phyloP scores from a whole-genome alignment of 2,113 vertebrate genomes.

The Poecilia latipinna region DNA sequence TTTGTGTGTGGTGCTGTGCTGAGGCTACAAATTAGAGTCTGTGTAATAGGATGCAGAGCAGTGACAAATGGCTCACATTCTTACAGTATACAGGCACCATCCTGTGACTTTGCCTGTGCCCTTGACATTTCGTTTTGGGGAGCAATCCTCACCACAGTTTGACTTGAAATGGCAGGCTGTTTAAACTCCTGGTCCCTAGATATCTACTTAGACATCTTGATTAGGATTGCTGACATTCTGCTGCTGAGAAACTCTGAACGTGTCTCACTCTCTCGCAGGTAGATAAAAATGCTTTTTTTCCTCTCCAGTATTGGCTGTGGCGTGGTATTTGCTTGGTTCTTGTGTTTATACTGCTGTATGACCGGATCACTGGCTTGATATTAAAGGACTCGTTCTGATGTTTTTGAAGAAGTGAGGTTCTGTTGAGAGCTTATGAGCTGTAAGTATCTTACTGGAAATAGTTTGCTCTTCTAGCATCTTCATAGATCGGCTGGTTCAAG shows the following conservation, averaged over 20 bases:
- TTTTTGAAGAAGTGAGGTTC: not conserved
- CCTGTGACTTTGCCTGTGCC: constrained; percentile 72
- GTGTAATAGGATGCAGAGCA: constrained; percentile 72
- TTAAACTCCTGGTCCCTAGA: constrained; percentile 26
- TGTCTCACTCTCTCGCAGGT: constrained; percentile 1
- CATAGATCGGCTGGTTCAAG: not conserved
- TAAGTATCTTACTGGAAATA: not conserved
- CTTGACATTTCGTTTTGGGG: constrained; percentile 71
- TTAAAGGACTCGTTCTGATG: not conserved
- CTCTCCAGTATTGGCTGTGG: not conserved
- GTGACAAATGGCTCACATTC: constrained; percentile 76
- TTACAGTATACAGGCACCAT: constrained; percentile 64
- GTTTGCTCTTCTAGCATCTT: not conserved
- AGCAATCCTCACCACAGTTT: constrained; percentile 50
- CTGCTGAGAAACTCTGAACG: not conserved
- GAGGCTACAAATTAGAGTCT: constrained; percentile 61
- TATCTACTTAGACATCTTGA: constrained; percentile 26
- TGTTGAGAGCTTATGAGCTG: not conserved
- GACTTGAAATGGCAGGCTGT: constrained; percentile 55
- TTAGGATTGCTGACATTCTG: constrained; percentile 7
- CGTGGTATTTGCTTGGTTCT: not conserved
- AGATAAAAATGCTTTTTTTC: not conserved
- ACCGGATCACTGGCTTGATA: constrained; percentile 22
- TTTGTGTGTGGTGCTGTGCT: constrained; percentile 44
- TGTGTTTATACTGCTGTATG: constrained; percentile 3